Evolutionary conservation across 2,797 vertebrate genomes (phyloP).

Genomic region (Pseudocheirus occidentalis): DNA sequence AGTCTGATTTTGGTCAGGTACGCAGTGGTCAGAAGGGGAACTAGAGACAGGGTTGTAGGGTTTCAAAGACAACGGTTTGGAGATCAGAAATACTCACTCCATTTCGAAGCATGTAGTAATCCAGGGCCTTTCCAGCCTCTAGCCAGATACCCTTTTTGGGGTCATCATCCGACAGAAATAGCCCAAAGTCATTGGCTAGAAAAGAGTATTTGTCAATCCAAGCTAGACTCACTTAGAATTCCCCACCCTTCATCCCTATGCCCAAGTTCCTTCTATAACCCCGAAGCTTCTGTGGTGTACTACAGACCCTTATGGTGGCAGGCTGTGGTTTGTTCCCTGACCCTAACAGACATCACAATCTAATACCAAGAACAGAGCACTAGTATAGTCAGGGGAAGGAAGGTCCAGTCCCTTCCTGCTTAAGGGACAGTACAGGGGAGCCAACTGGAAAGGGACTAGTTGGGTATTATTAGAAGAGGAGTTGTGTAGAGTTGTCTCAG

Average conservation of each 20-base stretch:
- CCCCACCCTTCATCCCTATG: neutral
- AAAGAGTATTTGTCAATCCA: constrained; percentile 63
- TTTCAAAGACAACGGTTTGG: neutral
- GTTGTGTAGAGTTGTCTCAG: neutral
- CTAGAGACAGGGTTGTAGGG: neutral
- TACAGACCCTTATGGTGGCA: neutral
- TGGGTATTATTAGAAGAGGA: neutral
- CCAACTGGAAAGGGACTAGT: constrained; percentile 7
- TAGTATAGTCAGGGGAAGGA: neutral
- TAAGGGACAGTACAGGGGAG: neutral
- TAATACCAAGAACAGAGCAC: neutral
- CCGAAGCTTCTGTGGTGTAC: neutral
- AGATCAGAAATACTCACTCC: constrained; percentile 88
- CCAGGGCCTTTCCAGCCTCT: constrained; percentile 96
- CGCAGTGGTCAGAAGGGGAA: neutral
- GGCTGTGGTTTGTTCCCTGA: neutral
- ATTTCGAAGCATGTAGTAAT: constrained; percentile 99
- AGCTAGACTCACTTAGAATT: constrained; percentile 1
- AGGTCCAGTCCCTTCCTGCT: neutral
- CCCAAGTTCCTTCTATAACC: neutral
- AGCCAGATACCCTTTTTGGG: constrained; percentile 99
- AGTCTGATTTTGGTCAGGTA: neutral
- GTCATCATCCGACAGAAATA: constrained; percentile 98
- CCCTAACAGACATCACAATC: neutral
- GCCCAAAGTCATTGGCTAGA: constrained; percentile 95